Conservation (phyloP, 92 coral and sea anemone species). For the Epizoanthus fatuus region DNA sequence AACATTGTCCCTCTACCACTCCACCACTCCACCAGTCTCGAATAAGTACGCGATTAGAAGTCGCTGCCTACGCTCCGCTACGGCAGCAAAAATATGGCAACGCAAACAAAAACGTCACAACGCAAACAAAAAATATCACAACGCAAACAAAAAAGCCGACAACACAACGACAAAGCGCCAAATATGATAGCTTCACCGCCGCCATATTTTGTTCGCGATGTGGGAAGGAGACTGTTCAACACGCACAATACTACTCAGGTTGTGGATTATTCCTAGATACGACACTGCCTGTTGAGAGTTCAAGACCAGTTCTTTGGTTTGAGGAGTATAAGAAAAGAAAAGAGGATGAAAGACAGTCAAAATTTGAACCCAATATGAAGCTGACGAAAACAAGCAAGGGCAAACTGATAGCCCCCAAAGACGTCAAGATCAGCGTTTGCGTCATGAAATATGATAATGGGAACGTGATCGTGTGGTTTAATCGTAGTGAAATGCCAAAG, state of each 20-base stretch:
- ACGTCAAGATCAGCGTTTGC: background rate
- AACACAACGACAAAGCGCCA: too few species aligned
- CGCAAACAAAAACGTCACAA: too few species aligned
- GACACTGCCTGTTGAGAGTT: constrained; percentile 7
- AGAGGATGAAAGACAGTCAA: constrained; percentile 6
- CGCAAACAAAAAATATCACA: too few species aligned
- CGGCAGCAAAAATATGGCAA: too few species aligned
- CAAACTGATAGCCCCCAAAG: background rate
- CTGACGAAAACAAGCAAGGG: background rate
- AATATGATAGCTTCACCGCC: too few species aligned
- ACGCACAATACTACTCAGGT: constrained; percentile 9
- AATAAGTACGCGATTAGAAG: too few species aligned
- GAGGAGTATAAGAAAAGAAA: background rate
- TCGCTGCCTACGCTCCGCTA: too few species aligned
- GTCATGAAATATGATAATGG: background rate
- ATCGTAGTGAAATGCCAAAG: constrained; percentile 62
- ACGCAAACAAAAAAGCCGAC: too few species aligned
- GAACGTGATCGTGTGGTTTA: constrained; percentile 49
- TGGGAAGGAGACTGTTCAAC: background rate
- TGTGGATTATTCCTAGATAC: constrained; percentile 14
- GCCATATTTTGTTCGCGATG: constrained; percentile 12
- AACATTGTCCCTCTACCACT: too few species aligned
- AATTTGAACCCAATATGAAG: background rate
- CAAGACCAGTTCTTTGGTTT: background rate
- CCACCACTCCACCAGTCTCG: too few species aligned